These are phyloP conservation scores for Rhea americana DNA, from an alignment of 2,113 vertebrate species.

Conservation along the genomic window DNA sequence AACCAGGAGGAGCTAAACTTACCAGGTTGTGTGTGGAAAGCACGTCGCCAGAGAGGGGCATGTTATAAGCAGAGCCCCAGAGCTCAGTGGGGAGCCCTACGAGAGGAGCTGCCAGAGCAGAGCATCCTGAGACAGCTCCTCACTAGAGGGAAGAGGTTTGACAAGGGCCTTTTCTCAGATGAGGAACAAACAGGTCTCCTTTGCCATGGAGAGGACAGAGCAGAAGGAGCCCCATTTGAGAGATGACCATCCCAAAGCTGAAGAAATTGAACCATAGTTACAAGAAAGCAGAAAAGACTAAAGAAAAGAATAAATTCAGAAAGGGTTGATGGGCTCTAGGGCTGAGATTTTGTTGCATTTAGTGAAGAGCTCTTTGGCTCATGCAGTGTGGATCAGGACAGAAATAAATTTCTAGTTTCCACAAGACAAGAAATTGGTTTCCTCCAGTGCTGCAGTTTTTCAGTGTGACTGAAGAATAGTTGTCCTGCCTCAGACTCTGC, in stretches of 20 bases:
- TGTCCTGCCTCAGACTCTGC: background rate
- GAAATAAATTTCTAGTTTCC: background rate
- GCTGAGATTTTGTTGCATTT: background rate
- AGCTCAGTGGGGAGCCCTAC: background rate
- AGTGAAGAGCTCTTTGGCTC: background rate
- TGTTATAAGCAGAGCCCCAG: background rate
- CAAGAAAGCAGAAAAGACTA: background rate
- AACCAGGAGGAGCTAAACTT: background rate
- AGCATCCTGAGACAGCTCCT: background rate
- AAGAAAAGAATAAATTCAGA: background rate
- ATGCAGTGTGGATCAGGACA: background rate
- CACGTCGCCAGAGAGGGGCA: background rate
- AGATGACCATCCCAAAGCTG: background rate
- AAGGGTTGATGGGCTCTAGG: background rate
- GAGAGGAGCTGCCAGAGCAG: background rate
- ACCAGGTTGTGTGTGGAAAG: background rate
- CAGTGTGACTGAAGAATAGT: background rate
- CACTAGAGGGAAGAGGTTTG: background rate
- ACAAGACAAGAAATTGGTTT: background rate
- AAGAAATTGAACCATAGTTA: background rate
- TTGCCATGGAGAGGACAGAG: background rate
- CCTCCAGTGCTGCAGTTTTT: background rate
- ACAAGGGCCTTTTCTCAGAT: background rate
- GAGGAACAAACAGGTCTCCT: background rate
- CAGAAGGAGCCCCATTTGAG: background rate